Evolutionary conservation across 2,888 invertebrate genomes (phyloP), one percentile per base, ranked within the genome.

Genomic region (Eupithecia dodoneata): DNA sequence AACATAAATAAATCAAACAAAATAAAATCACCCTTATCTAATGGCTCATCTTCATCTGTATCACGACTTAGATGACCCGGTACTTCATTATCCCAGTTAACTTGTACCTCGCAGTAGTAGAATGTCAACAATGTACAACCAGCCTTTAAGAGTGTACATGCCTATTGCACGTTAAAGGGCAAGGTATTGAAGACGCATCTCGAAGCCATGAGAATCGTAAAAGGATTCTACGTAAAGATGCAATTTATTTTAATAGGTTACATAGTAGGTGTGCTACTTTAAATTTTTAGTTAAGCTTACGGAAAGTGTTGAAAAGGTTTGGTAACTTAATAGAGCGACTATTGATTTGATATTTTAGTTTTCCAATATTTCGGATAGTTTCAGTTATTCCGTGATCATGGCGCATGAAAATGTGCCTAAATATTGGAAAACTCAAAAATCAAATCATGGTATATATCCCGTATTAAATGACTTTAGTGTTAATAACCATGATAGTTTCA

Each of bases 111-210:
- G 71, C 74, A 78, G 49, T 5, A 72, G 69, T 65, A 49, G 81
- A 83, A 83, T 83, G 82, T 81, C 81, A 83, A 79, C 80, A 75
- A 79, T 81, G 82, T 73, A 73, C 77, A 75, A 79, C 69, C 72
- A 76, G 72, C 79, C 78, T 78, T 80, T 77, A 76, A 47, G 66
- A 42, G 72, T 59, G 55, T 13, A 63, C 52, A 76, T 76, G 59
- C 74, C 72, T 74, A 71, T 59, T 70, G 77, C 72, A 67, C 72
- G 67, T 12, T 70, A 79, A 79, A 79, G 79, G 76, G 76, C 78
- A 76, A 76, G 52, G 45, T 67, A 73, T 75, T 73, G 75, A 73
- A 75, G 67, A 75, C 13, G 73, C 71, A 70, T 70, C 70, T 47
- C 47, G 30, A 18, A 70, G 13, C 45, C 10, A 49, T 47, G 70